These are phyloP conservation scores for Chloebia gouldiae DNA, from an alignment of 2,113 vertebrate genomes.

Conservation along the genomic window DNA sequence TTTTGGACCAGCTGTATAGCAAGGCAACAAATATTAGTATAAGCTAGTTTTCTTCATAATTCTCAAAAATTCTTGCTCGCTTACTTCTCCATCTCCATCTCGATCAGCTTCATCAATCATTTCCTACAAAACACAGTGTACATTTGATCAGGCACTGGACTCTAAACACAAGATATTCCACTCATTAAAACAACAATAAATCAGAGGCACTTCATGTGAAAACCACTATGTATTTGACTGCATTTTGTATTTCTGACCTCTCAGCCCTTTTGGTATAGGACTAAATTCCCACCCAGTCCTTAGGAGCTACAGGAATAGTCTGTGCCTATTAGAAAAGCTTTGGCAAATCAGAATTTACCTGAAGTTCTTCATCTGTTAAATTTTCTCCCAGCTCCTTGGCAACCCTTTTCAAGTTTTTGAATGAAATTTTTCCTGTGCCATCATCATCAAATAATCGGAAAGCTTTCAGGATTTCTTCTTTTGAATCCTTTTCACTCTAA, in stretches of 20 bases:
- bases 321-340: background rate
- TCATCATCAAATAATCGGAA: slow-evolving; percentile 94
- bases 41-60: slow-evolving; percentile 95
- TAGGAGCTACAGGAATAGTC: background rate
- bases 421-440: slow-evolving; percentile 89
- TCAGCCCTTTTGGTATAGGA: background rate
- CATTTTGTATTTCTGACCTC: background rate
- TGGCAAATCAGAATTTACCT: slow-evolving; percentile 73
- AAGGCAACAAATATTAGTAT: slow-evolving; percentile 70
- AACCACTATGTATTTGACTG: background rate
- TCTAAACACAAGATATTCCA: background rate
- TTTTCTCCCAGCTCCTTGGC: slow-evolving; percentile 92
- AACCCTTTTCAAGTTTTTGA: slow-evolving; percentile 91
- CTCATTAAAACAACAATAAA: background rate
- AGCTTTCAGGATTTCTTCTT: slow-evolving; percentile 93
- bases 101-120: slow-evolving; percentile 95
- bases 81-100: slow-evolving; percentile 91
- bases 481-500: slow-evolving; percentile 90
- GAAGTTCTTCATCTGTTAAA: slow-evolving; percentile 89
- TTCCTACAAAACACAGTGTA: slow-evolving; percentile 77
- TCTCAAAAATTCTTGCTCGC: slow-evolving; percentile 90
- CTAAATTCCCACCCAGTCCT: background rate
- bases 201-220: background rate
- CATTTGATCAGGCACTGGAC: background rate
- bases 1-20: slow-evolving; percentile 7